These are phyloP conservation scores for Labrus mixtus DNA, from an alignment of 2,113 vertebrate genomes.

Conservation along the genomic window DNA sequence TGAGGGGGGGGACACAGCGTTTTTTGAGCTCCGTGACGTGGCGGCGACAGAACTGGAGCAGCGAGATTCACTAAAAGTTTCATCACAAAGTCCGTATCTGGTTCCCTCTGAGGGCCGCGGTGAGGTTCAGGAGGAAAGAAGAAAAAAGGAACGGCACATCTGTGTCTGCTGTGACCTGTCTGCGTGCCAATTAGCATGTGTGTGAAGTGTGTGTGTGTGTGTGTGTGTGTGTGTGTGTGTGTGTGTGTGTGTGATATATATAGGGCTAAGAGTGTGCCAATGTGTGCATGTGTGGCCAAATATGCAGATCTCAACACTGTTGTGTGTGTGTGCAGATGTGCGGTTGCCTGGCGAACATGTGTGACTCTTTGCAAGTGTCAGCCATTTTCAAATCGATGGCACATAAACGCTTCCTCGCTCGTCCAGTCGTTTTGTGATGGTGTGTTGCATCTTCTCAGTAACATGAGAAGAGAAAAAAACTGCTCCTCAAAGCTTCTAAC, in stretches of 20 bases:
- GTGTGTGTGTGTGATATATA: conserved; percentile 29
- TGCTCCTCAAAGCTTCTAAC: too few species aligned
- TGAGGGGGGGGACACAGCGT: not conserved
- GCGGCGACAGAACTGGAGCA: conserved; percentile 82
- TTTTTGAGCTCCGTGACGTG: conserved; percentile 64
- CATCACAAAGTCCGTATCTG: conserved; percentile 73
- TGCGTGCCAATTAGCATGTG: conserved; percentile 48
- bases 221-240: not conserved
- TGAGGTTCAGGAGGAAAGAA: conserved; percentile 27
- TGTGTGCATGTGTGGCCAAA: not conserved
- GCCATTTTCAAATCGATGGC: conserved; percentile 37
- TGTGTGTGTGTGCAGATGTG: conserved; percentile 24
- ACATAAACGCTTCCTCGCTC: not conserved
- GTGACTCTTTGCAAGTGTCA: conserved; percentile 48
- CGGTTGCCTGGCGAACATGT: conserved; percentile 45
- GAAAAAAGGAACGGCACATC: conserved; percentile 25
- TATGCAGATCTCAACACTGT: not conserved
- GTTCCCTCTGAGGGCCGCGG: conserved; percentile 56
- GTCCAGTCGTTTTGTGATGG: too few species aligned
- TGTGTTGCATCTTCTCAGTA: too few species aligned
- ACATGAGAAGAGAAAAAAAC: too few species aligned
- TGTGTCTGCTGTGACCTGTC: conserved; percentile 45
- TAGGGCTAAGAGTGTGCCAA: not conserved
- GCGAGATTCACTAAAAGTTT: conserved; percentile 82
- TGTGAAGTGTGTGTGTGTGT: conserved; percentile 28